These are phyloP conservation scores for Subanguina moxae DNA, from an alignment of 1,140 invertebrate genomes.

Conservation along the genomic window DNA sequence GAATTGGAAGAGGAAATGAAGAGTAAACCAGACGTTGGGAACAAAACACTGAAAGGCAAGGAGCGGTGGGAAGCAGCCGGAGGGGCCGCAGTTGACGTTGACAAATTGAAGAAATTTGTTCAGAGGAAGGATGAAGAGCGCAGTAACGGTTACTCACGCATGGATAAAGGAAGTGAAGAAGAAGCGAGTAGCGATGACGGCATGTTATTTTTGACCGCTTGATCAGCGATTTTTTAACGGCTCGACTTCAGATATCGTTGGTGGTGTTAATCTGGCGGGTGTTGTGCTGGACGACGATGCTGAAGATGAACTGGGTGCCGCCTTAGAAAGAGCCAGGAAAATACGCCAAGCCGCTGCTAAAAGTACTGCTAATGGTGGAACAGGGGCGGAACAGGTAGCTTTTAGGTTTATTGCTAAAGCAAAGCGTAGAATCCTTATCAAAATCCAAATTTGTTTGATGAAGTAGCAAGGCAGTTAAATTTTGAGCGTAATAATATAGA, in stretches of 20 bases:
- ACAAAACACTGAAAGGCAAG: neutral
- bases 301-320: slow-evolving; percentile 41
- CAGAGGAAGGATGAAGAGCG: slow-evolving; percentile 1
- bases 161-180: neutral
- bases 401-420: neutral
- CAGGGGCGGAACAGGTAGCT: slow-evolving; percentile 9
- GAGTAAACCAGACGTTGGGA: neutral
- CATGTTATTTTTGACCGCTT: neutral
- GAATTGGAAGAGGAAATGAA: slow-evolving; percentile 32
- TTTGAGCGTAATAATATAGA: neutral
- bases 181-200: neutral
- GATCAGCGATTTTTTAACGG: neutral
- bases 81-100: slow-evolving; percentile 32
- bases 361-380: slow-evolving; percentile 2
- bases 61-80: slow-evolving; percentile 29
- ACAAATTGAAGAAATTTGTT: slow-evolving; percentile 15
- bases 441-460: no score
- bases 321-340: slow-evolving; percentile 25
- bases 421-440: neutral
- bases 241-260: slow-evolving; percentile 30
- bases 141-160: neutral
- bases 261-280: slow-evolving; percentile 23
- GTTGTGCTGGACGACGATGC: slow-evolving; percentile 42
- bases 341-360: slow-evolving; percentile 27
- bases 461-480: no score